phyloP scores from a whole-genome alignment of 2,113 vertebrate genomes.

The Plecotus auritus region DNA sequence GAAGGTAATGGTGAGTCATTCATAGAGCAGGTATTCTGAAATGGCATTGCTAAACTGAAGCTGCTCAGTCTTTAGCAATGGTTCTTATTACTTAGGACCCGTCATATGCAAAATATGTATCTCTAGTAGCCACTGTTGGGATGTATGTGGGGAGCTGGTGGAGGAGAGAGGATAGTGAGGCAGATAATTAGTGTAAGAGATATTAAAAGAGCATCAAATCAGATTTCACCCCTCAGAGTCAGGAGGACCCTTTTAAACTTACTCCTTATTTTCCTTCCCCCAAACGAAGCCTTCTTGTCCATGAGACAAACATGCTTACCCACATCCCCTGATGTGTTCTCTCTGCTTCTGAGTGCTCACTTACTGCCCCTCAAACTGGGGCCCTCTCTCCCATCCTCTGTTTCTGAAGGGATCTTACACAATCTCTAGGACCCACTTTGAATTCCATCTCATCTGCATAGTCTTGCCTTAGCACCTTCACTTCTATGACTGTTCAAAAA shows the following conservation, averaged over 20 bases:
- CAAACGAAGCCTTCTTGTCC: background rate
- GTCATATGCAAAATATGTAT: background rate
- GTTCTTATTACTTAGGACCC: background rate
- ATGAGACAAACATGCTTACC: background rate
- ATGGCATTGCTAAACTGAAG: background rate
- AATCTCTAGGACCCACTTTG: background rate
- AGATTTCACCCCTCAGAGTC: background rate
- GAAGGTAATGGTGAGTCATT: background rate
- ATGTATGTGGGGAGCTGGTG: background rate
- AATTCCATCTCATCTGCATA: background rate
- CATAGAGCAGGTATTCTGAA: background rate
- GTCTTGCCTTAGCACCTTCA: background rate
- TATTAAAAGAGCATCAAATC: background rate
- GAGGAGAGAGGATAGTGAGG: background rate
- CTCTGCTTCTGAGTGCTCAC: background rate
- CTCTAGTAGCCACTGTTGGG: background rate
- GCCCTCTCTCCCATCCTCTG: background rate
- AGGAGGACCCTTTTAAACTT: background rate
- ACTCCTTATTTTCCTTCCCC: background rate
- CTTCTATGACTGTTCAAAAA: background rate
- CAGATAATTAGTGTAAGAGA: background rate
- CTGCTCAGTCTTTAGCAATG: background rate
- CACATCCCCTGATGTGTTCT: background rate
- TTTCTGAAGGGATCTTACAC: background rate
- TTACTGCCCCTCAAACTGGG: background rate